These are phyloP conservation scores for Ascidia mentula DNA, from an alignment of 23 tunicate species.

Conservation along the genomic window DNA sequence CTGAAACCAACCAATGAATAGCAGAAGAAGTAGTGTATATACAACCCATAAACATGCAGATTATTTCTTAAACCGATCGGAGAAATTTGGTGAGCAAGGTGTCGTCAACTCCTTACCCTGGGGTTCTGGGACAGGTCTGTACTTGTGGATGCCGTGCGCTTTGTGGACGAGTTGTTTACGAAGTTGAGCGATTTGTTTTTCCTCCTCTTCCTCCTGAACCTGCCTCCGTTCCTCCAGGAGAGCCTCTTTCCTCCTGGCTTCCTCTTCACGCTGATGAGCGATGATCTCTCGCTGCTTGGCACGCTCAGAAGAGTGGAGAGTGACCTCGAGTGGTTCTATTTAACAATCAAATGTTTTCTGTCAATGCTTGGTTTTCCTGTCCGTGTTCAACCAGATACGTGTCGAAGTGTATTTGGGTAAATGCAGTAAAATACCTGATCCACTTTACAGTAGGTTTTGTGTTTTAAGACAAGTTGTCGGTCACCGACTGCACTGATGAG, in stretches of 20 bases:
- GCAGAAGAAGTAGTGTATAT: no score
- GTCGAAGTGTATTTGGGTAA: no score
- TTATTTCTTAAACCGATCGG: conserved; percentile 52
- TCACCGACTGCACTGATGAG: no score
- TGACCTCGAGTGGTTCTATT: conserved; percentile 15
- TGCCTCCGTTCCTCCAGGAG: neutral
- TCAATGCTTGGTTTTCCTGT: no score
- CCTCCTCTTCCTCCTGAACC: conserved; percentile 7
- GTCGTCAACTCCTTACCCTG: conserved; percentile 38
- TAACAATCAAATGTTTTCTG: no score
- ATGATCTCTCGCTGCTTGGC: conserved; percentile 44
- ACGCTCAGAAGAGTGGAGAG: conserved; percentile 29
- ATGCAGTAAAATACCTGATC: no score
- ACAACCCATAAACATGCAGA: no score
- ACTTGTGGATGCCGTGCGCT: conserved; percentile 40
- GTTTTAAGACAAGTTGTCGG: no score
- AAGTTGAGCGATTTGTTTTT: conserved; percentile 3
- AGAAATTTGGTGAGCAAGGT: conserved; percentile 48
- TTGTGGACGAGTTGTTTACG: conserved; percentile 31
- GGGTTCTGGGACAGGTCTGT: conserved; percentile 19
- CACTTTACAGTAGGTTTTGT: no score
- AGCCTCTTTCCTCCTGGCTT: conserved; percentile 15
- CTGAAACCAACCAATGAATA: no score
- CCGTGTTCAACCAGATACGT: no score
- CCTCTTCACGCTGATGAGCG: conserved; percentile 11